Conservation (phyloP, 2,113 vertebrate species). For the Chionomys nivalis region DNA sequence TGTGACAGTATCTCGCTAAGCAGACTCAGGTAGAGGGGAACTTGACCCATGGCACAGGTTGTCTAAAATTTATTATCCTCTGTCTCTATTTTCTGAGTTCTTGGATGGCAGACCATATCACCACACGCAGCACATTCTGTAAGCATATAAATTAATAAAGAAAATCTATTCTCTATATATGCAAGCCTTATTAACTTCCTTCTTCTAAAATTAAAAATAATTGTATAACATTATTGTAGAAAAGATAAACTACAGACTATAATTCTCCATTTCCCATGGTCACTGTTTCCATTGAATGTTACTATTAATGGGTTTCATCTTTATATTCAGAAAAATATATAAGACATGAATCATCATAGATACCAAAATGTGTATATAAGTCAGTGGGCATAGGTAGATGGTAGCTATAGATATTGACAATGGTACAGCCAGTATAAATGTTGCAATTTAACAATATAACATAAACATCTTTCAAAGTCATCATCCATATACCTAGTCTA, state of each 20-base stretch:
- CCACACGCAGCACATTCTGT: not conserved
- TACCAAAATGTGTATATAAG: not conserved
- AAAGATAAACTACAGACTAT: not conserved
- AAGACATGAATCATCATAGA: not conserved
- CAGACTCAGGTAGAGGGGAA: not conserved
- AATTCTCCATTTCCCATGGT: not conserved
- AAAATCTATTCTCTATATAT: not conserved
- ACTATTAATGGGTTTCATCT: not conserved
- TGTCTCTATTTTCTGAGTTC: not conserved
- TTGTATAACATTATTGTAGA: not conserved
- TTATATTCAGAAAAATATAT: not conserved
- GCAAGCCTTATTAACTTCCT: not conserved
- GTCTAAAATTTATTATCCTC: not conserved
- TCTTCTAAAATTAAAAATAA: slow-evolving; percentile 53
- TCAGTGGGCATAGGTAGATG: not conserved
- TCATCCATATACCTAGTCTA: not conserved
- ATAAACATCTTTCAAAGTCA: not conserved
- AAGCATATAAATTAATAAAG: slow-evolving; percentile 14
- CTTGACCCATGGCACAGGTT: not conserved
- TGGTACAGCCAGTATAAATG: not conserved
- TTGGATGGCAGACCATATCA: not conserved
- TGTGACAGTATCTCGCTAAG: not conserved
- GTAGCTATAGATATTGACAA: not conserved
- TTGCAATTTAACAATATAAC: not conserved
- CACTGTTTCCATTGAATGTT: not conserved